These are phyloP conservation scores for Peribatodes rhomboidaria DNA, from an alignment of 2,888 invertebrate species.

Conservation along the genomic window DNA sequence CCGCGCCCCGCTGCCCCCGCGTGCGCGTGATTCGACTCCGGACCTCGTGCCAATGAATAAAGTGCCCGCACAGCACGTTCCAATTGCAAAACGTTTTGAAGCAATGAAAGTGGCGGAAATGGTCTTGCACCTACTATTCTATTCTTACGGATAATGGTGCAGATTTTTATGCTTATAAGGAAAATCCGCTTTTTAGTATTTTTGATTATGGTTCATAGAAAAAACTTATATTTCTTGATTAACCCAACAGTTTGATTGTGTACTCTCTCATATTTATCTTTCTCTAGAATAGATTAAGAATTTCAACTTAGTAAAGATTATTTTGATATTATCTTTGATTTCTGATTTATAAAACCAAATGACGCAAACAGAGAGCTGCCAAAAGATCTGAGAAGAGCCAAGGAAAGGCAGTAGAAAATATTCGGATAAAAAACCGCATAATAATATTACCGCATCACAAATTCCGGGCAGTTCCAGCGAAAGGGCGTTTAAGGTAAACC, in stretches of 20 bases:
- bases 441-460: conserved; percentile 9
- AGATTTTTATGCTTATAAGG: background rate
- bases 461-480: conserved; percentile 47
- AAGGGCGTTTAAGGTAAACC: conserved; percentile 48
- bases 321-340: no score
- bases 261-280: no score
- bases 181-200: no score
- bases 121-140: conserved; percentile 56
- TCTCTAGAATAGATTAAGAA: no score
- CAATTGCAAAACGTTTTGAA: conserved; percentile 80
- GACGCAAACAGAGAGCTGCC: no score
- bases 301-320: no score
- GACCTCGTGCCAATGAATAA: conserved; percentile 78
- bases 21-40: conserved; percentile 76
- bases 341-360: no score
- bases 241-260: no score
- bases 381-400: no score
- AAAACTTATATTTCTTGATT: no score
- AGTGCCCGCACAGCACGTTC: conserved; percentile 81
- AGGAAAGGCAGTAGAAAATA: background rate
- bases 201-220: no score
- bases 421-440: background rate
- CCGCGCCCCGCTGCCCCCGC: conserved; percentile 52
- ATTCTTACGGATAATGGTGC: conserved; percentile 47
- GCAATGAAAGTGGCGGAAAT: conserved; percentile 77